phyloP scores from a whole-genome alignment of 2,888 invertebrate genomes.

The Morpho deidamia region DNA sequence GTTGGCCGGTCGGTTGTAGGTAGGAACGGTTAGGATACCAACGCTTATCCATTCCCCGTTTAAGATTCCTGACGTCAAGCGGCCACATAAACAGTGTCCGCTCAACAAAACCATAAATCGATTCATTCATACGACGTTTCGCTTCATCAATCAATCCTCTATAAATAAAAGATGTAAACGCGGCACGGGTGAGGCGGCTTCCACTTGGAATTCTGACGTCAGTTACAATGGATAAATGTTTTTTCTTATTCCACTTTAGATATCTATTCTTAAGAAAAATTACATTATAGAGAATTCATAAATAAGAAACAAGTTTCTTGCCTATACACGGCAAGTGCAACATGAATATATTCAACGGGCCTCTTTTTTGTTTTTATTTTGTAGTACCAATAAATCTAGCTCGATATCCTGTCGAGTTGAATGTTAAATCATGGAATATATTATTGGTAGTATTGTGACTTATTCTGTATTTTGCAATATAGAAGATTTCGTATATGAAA shows the following conservation, averaged over 20 bases:
- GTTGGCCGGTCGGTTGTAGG: neutral
- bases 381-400: slow-evolving; percentile 21
- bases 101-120: slow-evolving; percentile 60
- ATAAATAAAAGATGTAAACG: slow-evolving; percentile 69
- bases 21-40: slow-evolving; percentile 2
- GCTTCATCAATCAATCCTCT: slow-evolving; percentile 65
- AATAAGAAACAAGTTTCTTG: slow-evolving; percentile 26
- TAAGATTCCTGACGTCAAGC: slow-evolving; percentile 64
- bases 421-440: slow-evolving; percentile 2
- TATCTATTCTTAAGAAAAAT: slow-evolving; percentile 29
- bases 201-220: slow-evolving; percentile 58
- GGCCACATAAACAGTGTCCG: slow-evolving; percentile 54
- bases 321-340: slow-evolving; percentile 19
- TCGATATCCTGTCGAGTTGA: slow-evolving; percentile 20
- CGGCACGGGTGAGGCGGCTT: slow-evolving; percentile 45
- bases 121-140: slow-evolving; percentile 68
- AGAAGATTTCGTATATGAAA: too few relatives aligned
- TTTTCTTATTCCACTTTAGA: slow-evolving; percentile 29
- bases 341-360: slow-evolving; percentile 19
- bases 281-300: slow-evolving; percentile 28
- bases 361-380: slow-evolving; percentile 16
- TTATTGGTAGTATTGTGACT: too few relatives aligned
- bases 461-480: too few relatives aligned
- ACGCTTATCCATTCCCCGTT: slow-evolving; percentile 38
- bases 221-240: slow-evolving; percentile 39